These are phyloP conservation scores for Drosophila niveifrons DNA, from an alignment of 2,888 invertebrate genomes.

Conservation along the genomic window DNA sequence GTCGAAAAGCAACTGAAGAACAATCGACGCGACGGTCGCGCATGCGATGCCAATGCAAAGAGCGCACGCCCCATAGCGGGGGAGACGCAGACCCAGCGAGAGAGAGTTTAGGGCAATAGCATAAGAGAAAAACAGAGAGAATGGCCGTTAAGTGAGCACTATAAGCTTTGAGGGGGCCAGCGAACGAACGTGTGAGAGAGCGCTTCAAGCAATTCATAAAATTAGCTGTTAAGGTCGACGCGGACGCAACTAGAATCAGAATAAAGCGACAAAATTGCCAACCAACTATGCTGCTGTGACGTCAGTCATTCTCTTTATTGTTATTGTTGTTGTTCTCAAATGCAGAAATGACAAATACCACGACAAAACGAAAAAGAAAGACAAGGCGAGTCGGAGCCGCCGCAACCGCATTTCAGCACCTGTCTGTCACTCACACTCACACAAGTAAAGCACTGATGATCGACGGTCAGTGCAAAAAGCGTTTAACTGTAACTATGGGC, in stretches of 20 bases:
- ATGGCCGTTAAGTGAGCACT: constrained; percentile 15
- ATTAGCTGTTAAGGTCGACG: constrained; percentile 60
- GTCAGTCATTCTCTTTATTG: constrained; percentile 24
- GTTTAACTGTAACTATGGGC: constrained; percentile 60
- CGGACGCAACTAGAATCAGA: constrained; percentile 44
- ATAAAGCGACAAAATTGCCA: constrained; percentile 42
- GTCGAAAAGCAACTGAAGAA: constrained; percentile 62
- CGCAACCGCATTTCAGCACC: constrained; percentile 61
- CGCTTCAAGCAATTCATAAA: constrained; percentile 47
- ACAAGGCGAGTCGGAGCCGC: constrained; percentile 20
- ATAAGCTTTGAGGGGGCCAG: constrained; percentile 23
- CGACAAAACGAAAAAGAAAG: constrained; percentile 21
- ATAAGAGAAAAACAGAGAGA: constrained; percentile 2
- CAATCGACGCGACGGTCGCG: constrained; percentile 55
- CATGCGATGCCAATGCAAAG: constrained; percentile 68
- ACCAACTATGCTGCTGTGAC: constrained; percentile 29
- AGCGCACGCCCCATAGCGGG: constrained; percentile 3
- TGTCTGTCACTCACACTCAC: constrained; percentile 44
- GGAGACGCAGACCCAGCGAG: constrained; percentile 2
- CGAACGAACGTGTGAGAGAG: constrained; percentile 6
- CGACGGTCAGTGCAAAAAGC: constrained; percentile 39
- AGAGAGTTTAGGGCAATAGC: constrained; percentile 7
- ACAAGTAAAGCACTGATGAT: constrained; percentile 46
- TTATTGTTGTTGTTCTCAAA: not conserved
- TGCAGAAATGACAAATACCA: constrained; percentile 27